These are phyloP conservation scores for Apodemia zela DNA, from an alignment of 2,888 invertebrate species.

Conservation along the genomic window DNA sequence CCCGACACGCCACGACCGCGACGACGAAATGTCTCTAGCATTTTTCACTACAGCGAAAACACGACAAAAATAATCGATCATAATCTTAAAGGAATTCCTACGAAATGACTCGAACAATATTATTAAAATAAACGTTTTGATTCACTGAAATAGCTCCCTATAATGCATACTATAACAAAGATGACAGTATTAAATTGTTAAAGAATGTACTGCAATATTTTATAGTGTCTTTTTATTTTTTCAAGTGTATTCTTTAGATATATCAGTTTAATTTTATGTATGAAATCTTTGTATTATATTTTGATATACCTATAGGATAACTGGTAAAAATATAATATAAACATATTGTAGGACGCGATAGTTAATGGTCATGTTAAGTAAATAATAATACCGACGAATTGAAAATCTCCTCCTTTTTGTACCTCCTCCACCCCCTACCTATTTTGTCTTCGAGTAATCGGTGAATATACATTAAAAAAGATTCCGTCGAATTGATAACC, in stretches of 20 bases:
- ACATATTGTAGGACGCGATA: too few relatives aligned
- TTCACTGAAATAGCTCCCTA: conserved; percentile 23
- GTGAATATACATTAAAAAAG: too few relatives aligned
- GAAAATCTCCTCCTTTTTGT: too few relatives aligned
- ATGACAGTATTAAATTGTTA: conserved; percentile 9
- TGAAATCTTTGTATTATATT: too few relatives aligned
- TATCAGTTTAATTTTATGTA: neutral
- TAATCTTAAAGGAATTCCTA: conserved; percentile 60
- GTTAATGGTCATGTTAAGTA: too few relatives aligned
- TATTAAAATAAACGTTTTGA: conserved; percentile 34
- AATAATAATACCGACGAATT: too few relatives aligned
- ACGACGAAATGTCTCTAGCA: conserved; percentile 62
- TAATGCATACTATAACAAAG: conserved; percentile 16
- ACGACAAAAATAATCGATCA: conserved; percentile 73
- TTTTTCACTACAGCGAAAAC: conserved; percentile 66
- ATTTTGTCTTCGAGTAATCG: too few relatives aligned
- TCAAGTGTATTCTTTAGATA: neutral
- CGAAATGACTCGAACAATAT: conserved; percentile 52
- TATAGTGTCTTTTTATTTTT: neutral
- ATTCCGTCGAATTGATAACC: too few relatives aligned
- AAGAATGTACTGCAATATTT: neutral
- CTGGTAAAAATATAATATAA: too few relatives aligned
- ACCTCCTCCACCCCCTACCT: too few relatives aligned
- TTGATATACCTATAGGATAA: too few relatives aligned
- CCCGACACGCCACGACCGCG: conserved; percentile 65